Evolutionary conservation across 2,888 invertebrate species (phyloP), one percentile per base, ranked within the genome.

Genomic region (Oxyteleia sp.): DNA sequence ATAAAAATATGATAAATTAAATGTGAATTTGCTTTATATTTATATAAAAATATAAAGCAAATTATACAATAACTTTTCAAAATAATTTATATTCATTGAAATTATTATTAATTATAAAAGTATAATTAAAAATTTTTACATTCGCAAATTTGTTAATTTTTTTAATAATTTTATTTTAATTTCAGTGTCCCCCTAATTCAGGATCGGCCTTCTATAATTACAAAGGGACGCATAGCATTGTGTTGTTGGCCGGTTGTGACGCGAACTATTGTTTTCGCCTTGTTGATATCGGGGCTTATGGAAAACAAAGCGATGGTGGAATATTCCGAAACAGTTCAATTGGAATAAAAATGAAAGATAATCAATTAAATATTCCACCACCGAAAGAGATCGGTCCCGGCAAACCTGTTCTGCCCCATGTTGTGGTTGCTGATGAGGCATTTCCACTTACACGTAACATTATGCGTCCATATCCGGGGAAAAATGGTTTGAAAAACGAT

Each of bases 381-480:
- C 7, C 29, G 2, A 32, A 16, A 32, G 4, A 29, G n/a, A 16
- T 64, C 0, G 5, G 0, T 47, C 47, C 47, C 10, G 47, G 13
- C 2, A 20, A 15, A 29, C 23, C 32, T 20, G 13, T 35, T 0
- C 15, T 49, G 3, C 64, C 64, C 5, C 18, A 32, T 20, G 32
- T 47, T 18, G 3, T 55, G 0, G 63, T 32, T 0, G 63, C 18
- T 10, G 63, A 63, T 32, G 49, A 49, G 23, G 64, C 64, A 0
- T 64, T 64, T 11, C 64, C 64, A 0, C 16, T 64, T 4, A 64
- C 13, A 3, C n/a, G 20, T 0, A 29, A 49, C 23, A 20, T 64
- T 0, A 64, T 64, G 64, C 16, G 64, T 0, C 64, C 64, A 23
- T 64, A 49, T 13, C 49, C 64, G 7, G 38, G 64, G 10, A 45